Base-by-base conservation (phyloP, 2,113 vertebrate genomes). In the Glareola pratincola region DNA sequence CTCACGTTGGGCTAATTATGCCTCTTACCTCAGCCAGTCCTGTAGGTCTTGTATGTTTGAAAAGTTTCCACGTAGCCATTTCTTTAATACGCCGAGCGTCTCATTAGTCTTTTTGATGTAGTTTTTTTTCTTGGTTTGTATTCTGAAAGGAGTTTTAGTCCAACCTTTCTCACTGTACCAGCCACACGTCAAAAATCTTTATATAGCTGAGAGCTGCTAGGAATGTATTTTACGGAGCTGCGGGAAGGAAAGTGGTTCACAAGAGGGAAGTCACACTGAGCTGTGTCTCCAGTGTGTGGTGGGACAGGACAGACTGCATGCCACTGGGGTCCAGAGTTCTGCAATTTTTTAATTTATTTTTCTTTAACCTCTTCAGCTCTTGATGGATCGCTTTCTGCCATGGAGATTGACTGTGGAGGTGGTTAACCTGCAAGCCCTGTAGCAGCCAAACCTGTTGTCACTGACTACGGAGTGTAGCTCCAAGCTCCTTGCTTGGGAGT, bases 21-120 rank as follows among this genome's bases (percentile, higher is more conserved):
- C 41, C 57, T 94, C 73, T 94, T 86, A 47, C 56, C 88, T 90
- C 85, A 94, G 76, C 80, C 83, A 82, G 76, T 94, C 76, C 76
- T 87, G 83, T 94, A 91, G 68, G 81, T 92, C 83, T 91, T 4
- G 1, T 51, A 24, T 22, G 18, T 81, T 85, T 89, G 88, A 94
- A 78, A 96, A 48, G 64, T 89, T 95, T 92, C 94, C 91, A 78
- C 3, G 12, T 69, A 93, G 22, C 80, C 51, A 12, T 92, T 94
- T 67, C 37, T 91, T 94, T 94, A 91, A 73, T 77, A 50, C 2
- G 6, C n/a, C 64, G 56, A 91, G 32, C 0, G 0, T 93, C 80
- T 95, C 76, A 78, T 91, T 87, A 89, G 68, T 89, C 89, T 96
- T 96, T 91, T 60, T 82, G 45, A 91, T 92, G 30, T 69, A 3